Evolutionary conservation across 2,888 invertebrate genomes (phyloP), one percentile per base, ranked within the genome.

Genomic region (Gnatocerus cornutus): DNA sequence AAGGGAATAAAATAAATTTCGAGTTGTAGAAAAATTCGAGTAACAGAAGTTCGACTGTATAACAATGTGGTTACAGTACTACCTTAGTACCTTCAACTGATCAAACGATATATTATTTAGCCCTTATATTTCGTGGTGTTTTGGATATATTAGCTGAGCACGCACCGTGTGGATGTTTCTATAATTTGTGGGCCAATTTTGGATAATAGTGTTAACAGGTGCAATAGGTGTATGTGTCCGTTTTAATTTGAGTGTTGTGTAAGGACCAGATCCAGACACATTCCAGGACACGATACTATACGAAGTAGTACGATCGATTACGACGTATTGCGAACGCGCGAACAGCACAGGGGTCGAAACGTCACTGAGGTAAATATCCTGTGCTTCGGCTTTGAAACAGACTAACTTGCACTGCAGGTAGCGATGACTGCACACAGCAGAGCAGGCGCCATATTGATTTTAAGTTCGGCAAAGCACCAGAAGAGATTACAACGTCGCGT

Each of bases 401-500:
- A 74, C 73, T 69, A 78, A 78, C 76, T 78, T 79, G 76, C 78
- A 80, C 76, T 81, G 76, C 81, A 82, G 81, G 81, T 82, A 82
- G 80, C 80, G 77, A 73, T 80, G 80, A 79, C 80, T 79, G 80
- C 79, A 81, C 78, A 73, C 76, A 80, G 82, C 80, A 79, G 84
- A 83, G 84, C 84, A 84, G 78, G 84, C 84, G 84, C 84, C 84
- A 84, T 84, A 85, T 85, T 85, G 85, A 84, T 85, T 85, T 84
- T 84, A 84, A 83, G 76, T 80, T 79, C 75, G 70, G 50, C 29
- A 67, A 74, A 74, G 62, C 72, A 64, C 71, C 67, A 68, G 52
- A 69, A 71, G 71, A 71, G 66, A 73, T 71, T 73, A 68, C 73
- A 70, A 71, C 76, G 76, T 75, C 75, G 77, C 74, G 73, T 74